Base-by-base conservation (phyloP, 2,113 vertebrate species). In the Cacatua alba region DNA sequence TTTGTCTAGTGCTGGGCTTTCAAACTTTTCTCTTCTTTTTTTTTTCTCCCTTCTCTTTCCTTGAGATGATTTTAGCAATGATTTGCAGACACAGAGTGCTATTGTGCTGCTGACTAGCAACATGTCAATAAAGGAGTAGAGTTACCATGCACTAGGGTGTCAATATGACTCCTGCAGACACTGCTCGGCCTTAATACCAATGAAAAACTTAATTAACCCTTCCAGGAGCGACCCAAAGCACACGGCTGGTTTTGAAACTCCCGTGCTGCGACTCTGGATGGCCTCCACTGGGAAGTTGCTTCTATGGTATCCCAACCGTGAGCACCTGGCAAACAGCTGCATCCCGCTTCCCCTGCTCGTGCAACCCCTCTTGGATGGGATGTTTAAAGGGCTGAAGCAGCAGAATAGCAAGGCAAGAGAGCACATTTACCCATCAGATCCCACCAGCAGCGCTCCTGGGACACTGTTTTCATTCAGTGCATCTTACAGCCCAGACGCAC, bases 11-110 rank as follows among this genome's bases (percentile, higher is more conserved):
- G 90, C 86, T 97, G 98, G 97, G 98, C 98, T 98, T 98, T 98
- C 97, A 98, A 98, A 98, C 98, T 98, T 98, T 98, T 97, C 95
- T 94, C 57, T 59, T 59, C 57, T 59, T n/a, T 59, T 35, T 23
- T 82, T 21, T 17, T 21, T 9, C 41, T 5, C 57, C 33, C 33
- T 35, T 59, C 57, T 59, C 57, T 95, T 97, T 95, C 48, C 96
- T 96, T 95, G 98, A 97, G 98, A 98, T 98, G 98, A 98, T 99
- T 99, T 98, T 98, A 99, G 98, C 98, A 97, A 98, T 98, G 98
- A 98, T 98, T 97, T 98, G 98, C 98, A 98, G 98, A 98, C 97
- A 98, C 96, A 97, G 97, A 97, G 94, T 92, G 90, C 97, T 97
- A 97, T 98, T 98, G 98, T 98, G 97, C 97, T 97, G 96, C 91